These are phyloP conservation scores for Anguilla anguilla DNA, from an alignment of 2,797 vertebrate species.

Conservation along the genomic window DNA sequence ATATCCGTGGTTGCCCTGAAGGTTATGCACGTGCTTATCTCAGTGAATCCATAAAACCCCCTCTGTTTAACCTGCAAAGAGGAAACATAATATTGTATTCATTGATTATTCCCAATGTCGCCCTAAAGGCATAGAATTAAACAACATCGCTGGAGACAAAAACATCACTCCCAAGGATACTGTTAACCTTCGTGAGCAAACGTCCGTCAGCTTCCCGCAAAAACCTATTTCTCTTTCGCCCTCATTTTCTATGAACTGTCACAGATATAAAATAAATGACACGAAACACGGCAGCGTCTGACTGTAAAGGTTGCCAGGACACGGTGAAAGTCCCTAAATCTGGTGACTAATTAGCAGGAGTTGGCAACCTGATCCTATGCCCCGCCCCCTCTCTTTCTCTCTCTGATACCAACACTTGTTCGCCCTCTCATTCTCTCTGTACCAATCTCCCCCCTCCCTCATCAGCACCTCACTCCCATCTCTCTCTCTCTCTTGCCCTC, in stretches of 20 bases:
- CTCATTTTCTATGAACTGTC: too few relatives aligned
- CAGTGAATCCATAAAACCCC: background rate
- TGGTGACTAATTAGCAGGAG: too few relatives aligned
- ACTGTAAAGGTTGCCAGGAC: too few relatives aligned
- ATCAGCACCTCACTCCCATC: background rate
- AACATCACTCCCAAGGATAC: background rate
- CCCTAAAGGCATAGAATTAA: background rate
- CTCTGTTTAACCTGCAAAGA: background rate
- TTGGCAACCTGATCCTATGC: too few relatives aligned
- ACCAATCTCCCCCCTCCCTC: background rate
- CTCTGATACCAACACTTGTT: background rate
- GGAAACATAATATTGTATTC: background rate
- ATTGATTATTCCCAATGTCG: background rate
- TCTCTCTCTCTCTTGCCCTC: background rate
- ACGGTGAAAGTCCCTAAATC: too few relatives aligned
- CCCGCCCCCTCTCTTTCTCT: background rate
- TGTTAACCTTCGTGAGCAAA: background rate
- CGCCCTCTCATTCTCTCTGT: too few relatives aligned
- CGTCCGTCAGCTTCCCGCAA: background rate
- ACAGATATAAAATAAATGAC: too few relatives aligned
- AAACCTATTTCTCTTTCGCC: too few relatives aligned
- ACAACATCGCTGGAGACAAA: background rate
- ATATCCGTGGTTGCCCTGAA: background rate
- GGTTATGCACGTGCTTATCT: constrained; percentile 3
- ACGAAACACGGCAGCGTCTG: too few relatives aligned